Evolutionary conservation across 2,888 invertebrate genomes (phyloP).

Genomic region (Drosophila flavopinicola): DNA sequence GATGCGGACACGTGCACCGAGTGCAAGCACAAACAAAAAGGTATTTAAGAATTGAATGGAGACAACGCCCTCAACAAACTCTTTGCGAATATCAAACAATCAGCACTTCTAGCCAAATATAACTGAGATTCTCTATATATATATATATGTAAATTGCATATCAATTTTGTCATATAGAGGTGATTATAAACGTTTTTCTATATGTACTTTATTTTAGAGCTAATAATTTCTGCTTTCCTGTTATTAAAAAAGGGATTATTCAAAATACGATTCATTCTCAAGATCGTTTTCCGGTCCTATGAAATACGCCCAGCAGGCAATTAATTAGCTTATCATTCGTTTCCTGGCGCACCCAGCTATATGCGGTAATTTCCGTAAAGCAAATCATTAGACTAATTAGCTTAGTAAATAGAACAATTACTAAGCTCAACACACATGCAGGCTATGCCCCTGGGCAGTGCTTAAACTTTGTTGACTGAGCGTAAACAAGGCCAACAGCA

Average conservation of each 20-base stretch:
- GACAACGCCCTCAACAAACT: neutral
- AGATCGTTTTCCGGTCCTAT: neutral
- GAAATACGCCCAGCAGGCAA: neutral
- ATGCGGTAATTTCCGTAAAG: conserved; percentile 14
- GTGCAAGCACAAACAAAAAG: conserved; percentile 24
- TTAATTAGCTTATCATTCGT: conserved; percentile 27
- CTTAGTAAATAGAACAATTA: conserved; percentile 52
- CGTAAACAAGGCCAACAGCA: conserved; percentile 54
- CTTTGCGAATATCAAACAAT: neutral
- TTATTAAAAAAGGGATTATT: no score
- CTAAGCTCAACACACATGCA: conserved; percentile 16
- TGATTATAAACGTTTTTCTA: no score
- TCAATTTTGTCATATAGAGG: no score
- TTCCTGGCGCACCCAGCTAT: conserved; percentile 37
- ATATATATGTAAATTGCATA: neutral
- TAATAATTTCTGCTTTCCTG: no score
- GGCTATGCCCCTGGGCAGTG: conserved; percentile 40
- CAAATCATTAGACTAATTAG: conserved; percentile 63
- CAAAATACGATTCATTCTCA: no score
- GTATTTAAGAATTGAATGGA: neutral
- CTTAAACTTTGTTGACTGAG: conserved; percentile 54
- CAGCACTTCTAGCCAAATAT: no score
- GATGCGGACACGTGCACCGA: conserved; percentile 52
- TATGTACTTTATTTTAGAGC: no score
- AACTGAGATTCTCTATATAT: neutral